Evolutionary conservation across 2,888 invertebrate genomes (phyloP).

Genomic region (Clivina fossor): DNA sequence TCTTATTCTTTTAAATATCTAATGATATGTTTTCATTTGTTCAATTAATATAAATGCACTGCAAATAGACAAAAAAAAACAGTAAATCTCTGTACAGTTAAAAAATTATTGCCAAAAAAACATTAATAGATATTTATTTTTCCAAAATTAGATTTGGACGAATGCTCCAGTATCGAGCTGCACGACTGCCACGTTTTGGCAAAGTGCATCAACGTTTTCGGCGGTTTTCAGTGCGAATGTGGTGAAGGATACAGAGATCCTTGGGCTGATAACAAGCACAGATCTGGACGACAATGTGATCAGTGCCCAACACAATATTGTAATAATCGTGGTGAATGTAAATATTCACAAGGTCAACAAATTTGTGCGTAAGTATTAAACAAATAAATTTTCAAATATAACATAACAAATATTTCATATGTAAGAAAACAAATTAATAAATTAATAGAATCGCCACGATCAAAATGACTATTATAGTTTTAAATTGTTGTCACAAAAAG

Average conservation of each 20-base stretch:
- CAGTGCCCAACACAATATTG: constrained; percentile 78
- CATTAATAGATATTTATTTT: too few relatives aligned
- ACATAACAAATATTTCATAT: too few relatives aligned
- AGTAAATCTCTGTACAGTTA: too few relatives aligned
- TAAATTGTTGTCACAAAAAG: too few relatives aligned
- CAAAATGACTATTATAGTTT: too few relatives aligned
- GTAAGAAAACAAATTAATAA: too few relatives aligned
- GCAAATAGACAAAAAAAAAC: too few relatives aligned
- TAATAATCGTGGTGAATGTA: constrained; percentile 83
- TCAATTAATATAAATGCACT: background rate
- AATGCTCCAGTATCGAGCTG: constrained; percentile 77
- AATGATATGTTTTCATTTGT: background rate
- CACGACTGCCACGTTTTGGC: constrained; percentile 85
- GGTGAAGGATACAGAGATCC: constrained; percentile 75
- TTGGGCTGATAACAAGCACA: constrained; percentile 64
- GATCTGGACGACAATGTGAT: constrained; percentile 75
- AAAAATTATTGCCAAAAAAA: too few relatives aligned
- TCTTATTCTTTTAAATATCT: background rate
- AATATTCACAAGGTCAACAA: constrained; percentile 72
- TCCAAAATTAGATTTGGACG: constrained; percentile 81
- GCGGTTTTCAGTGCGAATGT: constrained; percentile 78
- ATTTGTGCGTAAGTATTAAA: constrained; percentile 68
- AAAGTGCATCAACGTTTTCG: constrained; percentile 79
- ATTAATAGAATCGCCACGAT: too few relatives aligned
- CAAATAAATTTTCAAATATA: background rate